These are phyloP conservation scores for Synchiropus splendidus DNA, from an alignment of 2,113 vertebrate genomes.

Conservation along the genomic window DNA sequence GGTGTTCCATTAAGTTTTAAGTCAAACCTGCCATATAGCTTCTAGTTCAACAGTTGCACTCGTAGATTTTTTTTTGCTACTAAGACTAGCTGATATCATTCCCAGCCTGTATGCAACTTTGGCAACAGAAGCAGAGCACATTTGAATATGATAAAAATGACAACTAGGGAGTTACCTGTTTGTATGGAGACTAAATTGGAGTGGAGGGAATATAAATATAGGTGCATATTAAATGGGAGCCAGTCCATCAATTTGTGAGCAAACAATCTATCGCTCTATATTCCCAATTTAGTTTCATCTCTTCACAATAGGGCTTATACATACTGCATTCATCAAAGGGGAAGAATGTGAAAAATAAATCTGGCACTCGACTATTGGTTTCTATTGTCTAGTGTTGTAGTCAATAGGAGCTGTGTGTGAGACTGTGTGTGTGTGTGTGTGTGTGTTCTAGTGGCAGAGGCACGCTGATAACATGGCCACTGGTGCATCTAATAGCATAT, in stretches of 20 bases:
- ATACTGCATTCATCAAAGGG: too few relatives aligned
- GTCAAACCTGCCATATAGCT: too few relatives aligned
- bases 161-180: slow-evolving; percentile 23
- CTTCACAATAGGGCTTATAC: too few relatives aligned
- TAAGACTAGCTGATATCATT: slow-evolving; percentile 38
- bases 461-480: slow-evolving; percentile 67
- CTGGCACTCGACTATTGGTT: too few relatives aligned
- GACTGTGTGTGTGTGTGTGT: slow-evolving; percentile 16
- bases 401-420: slow-evolving; percentile 31
- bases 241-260: slow-evolving; percentile 11
- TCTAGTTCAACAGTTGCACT: too few relatives aligned
- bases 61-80: too few relatives aligned
- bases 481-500: slow-evolving; percentile 71
- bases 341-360: too few relatives aligned
- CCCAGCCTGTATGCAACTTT: slow-evolving; percentile 24
- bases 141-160: slow-evolving; percentile 29
- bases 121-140: slow-evolving; percentile 20
- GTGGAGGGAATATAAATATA: not conserved
- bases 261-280: not conserved
- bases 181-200: slow-evolving; percentile 5
- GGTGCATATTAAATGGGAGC: slow-evolving; percentile 2
- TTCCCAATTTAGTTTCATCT: too few relatives aligned
- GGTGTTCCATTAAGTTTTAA: too few relatives aligned
- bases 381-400: slow-evolving; percentile 34
- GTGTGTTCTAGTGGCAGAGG: slow-evolving; percentile 50